Evolutionary conservation across 2,113 vertebrate species (phyloP).

Genomic region (Rhizomys pruinosus): DNA sequence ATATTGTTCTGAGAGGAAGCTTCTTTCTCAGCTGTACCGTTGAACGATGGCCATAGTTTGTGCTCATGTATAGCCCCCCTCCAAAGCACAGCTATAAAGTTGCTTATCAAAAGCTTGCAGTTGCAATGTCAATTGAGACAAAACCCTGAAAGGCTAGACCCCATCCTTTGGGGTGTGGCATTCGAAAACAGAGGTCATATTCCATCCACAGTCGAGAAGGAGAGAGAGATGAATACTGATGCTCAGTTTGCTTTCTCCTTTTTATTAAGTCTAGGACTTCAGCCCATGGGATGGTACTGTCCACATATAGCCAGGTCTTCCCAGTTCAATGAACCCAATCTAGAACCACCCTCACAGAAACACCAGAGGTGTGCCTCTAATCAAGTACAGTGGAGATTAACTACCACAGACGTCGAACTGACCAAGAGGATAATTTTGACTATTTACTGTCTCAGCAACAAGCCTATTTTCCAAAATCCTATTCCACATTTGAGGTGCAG

Average conservation of each 20-base stretch:
- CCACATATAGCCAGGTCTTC: not conserved
- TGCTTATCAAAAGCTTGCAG: not conserved
- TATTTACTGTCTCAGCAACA: not conserved
- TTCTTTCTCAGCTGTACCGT: not conserved
- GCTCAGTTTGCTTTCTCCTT: not conserved
- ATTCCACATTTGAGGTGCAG: not conserved
- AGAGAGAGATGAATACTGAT: not conserved
- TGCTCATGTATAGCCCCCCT: not conserved
- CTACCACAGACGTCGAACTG: not conserved
- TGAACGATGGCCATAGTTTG: not conserved
- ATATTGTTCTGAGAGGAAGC: not conserved
- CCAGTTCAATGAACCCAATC: not conserved
- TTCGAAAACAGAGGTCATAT: not conserved
- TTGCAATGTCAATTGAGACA: not conserved
- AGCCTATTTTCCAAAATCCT: not conserved
- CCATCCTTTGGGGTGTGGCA: not conserved
- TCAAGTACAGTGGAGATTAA: not conserved
- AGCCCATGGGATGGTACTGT: not conserved
- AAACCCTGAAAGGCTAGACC: not conserved
- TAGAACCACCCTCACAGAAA: not conserved
- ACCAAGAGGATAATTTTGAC: too few relatives aligned
- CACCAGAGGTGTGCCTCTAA: not conserved
- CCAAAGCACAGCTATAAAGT: not conserved
- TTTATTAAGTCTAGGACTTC: not conserved
- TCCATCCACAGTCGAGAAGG: not conserved